Evolutionary conservation across 2,113 vertebrate species (phyloP).

Genomic region (Solenodon paradoxus): DNA sequence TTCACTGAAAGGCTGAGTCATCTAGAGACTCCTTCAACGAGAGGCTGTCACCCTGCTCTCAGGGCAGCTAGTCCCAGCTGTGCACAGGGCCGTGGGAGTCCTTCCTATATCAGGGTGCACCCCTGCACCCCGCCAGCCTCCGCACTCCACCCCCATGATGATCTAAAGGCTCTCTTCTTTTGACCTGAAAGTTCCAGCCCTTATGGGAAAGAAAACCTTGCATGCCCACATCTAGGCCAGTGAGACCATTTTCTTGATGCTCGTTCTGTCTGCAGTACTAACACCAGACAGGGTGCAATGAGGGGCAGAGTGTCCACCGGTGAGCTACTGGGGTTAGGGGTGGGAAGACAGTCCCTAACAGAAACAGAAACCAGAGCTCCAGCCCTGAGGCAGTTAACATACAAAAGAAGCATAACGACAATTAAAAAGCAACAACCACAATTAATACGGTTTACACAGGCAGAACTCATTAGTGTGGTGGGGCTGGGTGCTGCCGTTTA

Average conservation of each 20-base stretch:
- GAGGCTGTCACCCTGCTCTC: not conserved
- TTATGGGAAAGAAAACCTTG: not conserved
- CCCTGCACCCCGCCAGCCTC: too few species aligned
- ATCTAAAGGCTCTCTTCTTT: not conserved
- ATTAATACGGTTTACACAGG: constrained; percentile 68
- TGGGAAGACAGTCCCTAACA: not conserved
- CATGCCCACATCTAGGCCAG: not conserved
- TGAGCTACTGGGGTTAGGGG: not conserved
- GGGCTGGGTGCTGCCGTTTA: constrained; percentile 4
- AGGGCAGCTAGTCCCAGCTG: not conserved
- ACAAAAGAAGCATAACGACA: constrained; percentile 54
- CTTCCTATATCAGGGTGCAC: too few species aligned
- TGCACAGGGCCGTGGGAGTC: not conserved
- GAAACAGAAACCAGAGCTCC: constrained; percentile 68
- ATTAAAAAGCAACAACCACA: constrained; percentile 67
- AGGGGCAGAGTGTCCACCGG: not conserved
- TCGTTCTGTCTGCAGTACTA: not conserved
- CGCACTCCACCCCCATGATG: not conserved
- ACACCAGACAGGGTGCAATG: not conserved
- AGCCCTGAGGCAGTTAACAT: constrained; percentile 48
- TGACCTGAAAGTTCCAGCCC: not conserved
- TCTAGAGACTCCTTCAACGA: not conserved
- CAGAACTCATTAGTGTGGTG: constrained; percentile 68
- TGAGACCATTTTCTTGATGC: not conserved
- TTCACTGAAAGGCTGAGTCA: not conserved